A percentile compares a stretch with the other conserved stretches of the same genome.
Conservation (phyloP, 2,113 vertebrate species). For the Sardina pilchardus region DNA sequence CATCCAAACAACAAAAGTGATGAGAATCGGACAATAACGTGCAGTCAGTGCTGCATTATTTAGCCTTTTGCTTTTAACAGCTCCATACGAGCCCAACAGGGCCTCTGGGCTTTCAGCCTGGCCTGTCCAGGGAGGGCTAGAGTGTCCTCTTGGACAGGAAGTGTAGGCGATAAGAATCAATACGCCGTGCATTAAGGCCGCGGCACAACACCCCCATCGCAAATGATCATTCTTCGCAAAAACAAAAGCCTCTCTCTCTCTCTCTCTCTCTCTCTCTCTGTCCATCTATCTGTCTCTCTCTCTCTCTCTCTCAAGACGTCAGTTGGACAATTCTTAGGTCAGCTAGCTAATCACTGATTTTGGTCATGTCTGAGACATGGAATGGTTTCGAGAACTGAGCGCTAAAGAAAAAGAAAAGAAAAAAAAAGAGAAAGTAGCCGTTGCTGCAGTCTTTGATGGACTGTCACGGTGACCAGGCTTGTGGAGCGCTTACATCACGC, state of each 20-base stretch:
- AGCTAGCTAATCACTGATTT: neutral
- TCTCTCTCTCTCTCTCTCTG: neutral
- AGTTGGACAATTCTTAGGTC: neutral
- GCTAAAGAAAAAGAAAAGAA: no score
- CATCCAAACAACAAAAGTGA: neutral
- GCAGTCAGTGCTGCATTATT: constrained; percentile 33
- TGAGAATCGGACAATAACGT: constrained; percentile 32
- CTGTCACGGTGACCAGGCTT: neutral
- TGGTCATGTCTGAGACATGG: neutral
- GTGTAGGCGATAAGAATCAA: constrained; percentile 48
- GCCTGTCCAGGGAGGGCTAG: constrained; percentile 48
- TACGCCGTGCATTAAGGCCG: constrained; percentile 46
- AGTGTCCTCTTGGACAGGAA: constrained; percentile 52
- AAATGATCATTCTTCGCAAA: constrained; percentile 34
- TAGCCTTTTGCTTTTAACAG: constrained; percentile 38
- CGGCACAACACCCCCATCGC: constrained; percentile 17
- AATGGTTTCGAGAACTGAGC: neutral
- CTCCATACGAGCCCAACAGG: constrained; percentile 36
- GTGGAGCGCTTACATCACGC: neutral
- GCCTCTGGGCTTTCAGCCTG: constrained; percentile 46
- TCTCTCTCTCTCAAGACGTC: neutral
- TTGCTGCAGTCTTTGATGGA: neutral
- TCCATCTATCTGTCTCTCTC: neutral
- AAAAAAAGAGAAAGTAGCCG: no score
- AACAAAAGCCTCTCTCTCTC: neutral